Percentiles rank a stretch among this genome's conserved stretches.
Evolutionary conservation across 2,113 vertebrate species (phyloP).

Genomic region (Phocoena phocoena): DNA sequence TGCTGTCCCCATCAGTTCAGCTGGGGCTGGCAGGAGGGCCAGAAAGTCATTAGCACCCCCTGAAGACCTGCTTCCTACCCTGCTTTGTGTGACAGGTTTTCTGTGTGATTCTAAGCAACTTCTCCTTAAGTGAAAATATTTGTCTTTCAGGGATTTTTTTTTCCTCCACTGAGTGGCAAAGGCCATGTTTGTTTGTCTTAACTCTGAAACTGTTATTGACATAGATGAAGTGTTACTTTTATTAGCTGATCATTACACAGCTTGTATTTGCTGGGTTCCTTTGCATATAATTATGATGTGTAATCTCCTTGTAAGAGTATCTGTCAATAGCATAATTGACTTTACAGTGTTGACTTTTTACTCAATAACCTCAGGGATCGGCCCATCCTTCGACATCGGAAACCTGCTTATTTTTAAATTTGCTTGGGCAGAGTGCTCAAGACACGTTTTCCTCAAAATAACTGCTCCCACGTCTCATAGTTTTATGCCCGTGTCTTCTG

Average conservation of each 20-base stretch:
- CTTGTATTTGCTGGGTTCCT: constrained; percentile 76
- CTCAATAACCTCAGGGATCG: constrained; percentile 70
- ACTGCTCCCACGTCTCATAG: background rate
- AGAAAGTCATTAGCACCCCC: constrained; percentile 4
- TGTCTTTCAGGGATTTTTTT: constrained; percentile 58
- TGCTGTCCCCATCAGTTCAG: background rate
- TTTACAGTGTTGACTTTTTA: constrained; percentile 79
- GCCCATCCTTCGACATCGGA: constrained; percentile 61
- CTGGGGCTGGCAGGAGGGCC: background rate
- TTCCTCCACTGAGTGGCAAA: constrained; percentile 42
- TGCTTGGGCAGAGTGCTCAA: constrained; percentile 24
- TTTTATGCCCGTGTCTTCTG: background rate
- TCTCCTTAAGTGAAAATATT: constrained; percentile 70
- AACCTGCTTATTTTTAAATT: constrained; percentile 69
- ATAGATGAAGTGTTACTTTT: constrained; percentile 75
- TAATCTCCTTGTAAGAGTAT: constrained; percentile 79
- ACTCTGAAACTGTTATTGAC: constrained; percentile 77
- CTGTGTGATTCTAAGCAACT: constrained; percentile 24
- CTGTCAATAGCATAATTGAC: constrained; percentile 75
- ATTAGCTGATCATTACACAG: constrained; percentile 77
- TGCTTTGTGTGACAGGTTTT: constrained; percentile 42
- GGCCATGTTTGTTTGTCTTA: constrained; percentile 77
- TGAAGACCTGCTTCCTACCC: constrained; percentile 24
- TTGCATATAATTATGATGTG: constrained; percentile 79
- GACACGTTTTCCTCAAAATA: constrained; percentile 37